A percentile compares a stretch with the other conserved stretches of the same genome.
Conservation (phyloP, 2,113 vertebrate genomes). For the Electrona antarctica region DNA sequence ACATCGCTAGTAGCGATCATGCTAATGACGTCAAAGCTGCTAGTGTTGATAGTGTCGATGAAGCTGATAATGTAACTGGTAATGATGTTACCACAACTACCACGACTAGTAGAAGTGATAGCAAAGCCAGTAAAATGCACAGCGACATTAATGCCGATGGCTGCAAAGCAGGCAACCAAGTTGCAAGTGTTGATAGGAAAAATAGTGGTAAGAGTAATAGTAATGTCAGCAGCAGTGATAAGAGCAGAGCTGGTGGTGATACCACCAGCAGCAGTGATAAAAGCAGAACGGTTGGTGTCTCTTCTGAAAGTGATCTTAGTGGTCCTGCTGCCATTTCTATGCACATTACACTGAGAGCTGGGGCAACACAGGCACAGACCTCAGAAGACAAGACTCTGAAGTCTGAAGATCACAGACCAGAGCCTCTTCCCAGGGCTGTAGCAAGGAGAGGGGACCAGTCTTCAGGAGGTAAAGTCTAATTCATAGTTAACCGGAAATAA, state of each 20-base stretch:
- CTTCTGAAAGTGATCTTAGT: conserved; percentile 38
- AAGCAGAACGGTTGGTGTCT: not conserved
- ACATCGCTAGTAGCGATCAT: not conserved
- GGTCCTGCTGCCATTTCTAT: conserved; percentile 70
- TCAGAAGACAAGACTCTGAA: conserved; percentile 10
- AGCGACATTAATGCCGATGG: too few relatives aligned
- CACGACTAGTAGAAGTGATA: too few relatives aligned
- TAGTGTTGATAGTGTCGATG: not conserved
- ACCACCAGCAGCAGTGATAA: not conserved
- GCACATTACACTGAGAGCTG: conserved; percentile 56
- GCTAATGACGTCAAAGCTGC: not conserved
- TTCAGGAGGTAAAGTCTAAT: conserved; percentile 35
- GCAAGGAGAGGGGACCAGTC: conserved; percentile 5
- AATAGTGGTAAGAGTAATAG: not conserved
- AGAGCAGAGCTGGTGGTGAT: not conserved
- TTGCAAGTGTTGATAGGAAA: too few relatives aligned
- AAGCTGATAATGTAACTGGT: not conserved
- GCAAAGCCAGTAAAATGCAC: too few relatives aligned
- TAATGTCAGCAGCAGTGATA: not conserved
- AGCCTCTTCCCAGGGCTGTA: not conserved
- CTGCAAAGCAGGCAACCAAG: too few relatives aligned
- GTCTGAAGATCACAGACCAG: conserved; percentile 1
- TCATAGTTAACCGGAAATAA: too few relatives aligned
- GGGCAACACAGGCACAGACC: conserved; percentile 1
- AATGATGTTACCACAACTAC: not conserved